Evolutionary conservation across 2,888 invertebrate species (phyloP).

Genomic region (Nomada lathburiana): DNA sequence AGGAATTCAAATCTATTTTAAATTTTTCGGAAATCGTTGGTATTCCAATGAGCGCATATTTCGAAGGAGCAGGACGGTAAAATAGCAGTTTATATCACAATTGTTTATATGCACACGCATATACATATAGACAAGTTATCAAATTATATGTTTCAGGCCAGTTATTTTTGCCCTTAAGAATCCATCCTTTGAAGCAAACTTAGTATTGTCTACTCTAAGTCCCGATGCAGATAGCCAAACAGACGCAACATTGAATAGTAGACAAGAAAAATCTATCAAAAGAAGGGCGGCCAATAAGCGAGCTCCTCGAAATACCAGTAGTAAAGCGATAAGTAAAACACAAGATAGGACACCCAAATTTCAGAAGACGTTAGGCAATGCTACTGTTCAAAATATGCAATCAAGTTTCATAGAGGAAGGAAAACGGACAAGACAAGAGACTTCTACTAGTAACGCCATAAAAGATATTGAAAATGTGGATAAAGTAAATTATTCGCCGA

Average conservation of each 20-base stretch:
- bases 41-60: conserved; percentile 89
- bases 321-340: conserved; percentile 38
- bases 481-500: not conserved
- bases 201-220: conserved; percentile 92
- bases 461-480: not conserved
- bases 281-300: conserved; percentile 22
- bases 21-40: conserved; percentile 91
- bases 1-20: conserved; percentile 92
- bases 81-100: conserved; percentile 19
- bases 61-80: conserved; percentile 91
- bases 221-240: conserved; percentile 85
- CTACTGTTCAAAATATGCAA: not conserved
- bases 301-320: conserved; percentile 20
- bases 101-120: conserved; percentile 59
- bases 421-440: not conserved
- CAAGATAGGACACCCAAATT: conserved; percentile 27
- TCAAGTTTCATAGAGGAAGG: conserved; percentile 22
- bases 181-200: conserved; percentile 91
- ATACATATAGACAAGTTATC: conserved; percentile 86
- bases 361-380: conserved; percentile 4
- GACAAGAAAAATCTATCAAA: conserved; percentile 31
- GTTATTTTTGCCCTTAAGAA: conserved; percentile 91
- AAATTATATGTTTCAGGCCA: conserved; percentile 87
- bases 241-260: conserved; percentile 69
- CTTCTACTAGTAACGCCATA: not conserved